Percentiles rank a stretch among this genome's conserved stretches.
Evolutionary conservation across 2,888 invertebrate species (phyloP).

Genomic region (Papilio gigon): DNA sequence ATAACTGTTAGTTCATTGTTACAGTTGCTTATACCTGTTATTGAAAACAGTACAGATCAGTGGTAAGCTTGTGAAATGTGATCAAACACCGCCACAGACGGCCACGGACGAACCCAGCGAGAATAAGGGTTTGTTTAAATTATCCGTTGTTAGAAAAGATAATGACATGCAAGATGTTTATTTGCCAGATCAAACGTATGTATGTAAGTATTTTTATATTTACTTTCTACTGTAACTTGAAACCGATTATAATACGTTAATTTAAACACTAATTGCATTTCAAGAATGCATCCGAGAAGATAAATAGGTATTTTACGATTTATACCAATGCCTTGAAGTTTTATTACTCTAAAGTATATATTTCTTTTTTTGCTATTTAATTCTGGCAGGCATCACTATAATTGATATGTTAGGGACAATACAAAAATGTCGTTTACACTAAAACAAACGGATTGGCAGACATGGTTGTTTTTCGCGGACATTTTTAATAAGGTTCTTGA

Average conservation of each 20-base stretch:
- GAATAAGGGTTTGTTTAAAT: constrained; percentile 58
- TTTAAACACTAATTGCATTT: neutral
- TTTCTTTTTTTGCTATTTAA: neutral
- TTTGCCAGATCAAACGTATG: constrained; percentile 70
- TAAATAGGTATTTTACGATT: neutral
- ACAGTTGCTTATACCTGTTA: constrained; percentile 53
- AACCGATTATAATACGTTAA: neutral
- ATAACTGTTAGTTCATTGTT: constrained; percentile 38
- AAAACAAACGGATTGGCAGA: neutral
- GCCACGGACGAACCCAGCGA: constrained; percentile 55
- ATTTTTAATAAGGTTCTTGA: neutral
- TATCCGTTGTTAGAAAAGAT: constrained; percentile 59
- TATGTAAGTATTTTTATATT: constrained; percentile 58
- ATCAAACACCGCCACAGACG: constrained; percentile 65
- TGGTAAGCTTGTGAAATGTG: constrained; percentile 60
- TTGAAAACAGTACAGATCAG: constrained; percentile 42
- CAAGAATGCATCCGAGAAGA: neutral
- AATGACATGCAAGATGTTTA: constrained; percentile 53
- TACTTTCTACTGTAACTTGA: neutral
- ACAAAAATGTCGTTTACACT: neutral
- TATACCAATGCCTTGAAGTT: neutral
- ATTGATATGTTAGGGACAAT: neutral
- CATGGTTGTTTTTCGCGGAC: neutral
- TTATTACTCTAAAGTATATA: neutral
- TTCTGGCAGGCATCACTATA: neutral